Conservation (phyloP, 1,140 invertebrate species). For the Tetramorium parvispinum region DNA sequence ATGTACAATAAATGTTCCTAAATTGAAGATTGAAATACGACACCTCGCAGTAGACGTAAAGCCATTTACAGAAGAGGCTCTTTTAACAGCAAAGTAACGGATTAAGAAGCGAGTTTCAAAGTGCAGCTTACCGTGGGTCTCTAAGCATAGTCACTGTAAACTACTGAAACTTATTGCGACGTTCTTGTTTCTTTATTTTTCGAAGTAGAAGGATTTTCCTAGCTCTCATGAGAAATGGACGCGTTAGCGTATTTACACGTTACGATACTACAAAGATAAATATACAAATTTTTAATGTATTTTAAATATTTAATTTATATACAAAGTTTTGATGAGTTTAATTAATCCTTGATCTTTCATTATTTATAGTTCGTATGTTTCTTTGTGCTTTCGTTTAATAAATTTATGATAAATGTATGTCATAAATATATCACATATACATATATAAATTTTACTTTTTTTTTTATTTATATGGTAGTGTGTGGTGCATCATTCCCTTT, state of each 20-base stretch:
- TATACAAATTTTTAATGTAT: background rate
- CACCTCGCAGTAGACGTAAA: background rate
- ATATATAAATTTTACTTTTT: background rate
- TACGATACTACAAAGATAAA: background rate
- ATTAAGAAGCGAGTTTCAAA: slow-evolving; percentile 23
- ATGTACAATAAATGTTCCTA: background rate
- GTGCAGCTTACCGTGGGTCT: background rate
- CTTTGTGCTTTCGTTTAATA: background rate
- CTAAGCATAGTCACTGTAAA: slow-evolving; percentile 16
- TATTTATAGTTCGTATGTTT: background rate
- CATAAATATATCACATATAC: background rate
- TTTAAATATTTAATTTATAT: slow-evolving; percentile 5
- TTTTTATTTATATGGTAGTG: slow-evolving; percentile 9
- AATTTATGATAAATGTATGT: background rate
- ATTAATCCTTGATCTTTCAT: background rate
- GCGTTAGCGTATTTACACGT: background rate
- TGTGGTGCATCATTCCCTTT: background rate
- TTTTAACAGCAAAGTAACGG: slow-evolving; percentile 31
- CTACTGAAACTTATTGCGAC: slow-evolving; percentile 21
- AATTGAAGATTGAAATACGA: slow-evolving; percentile 16
- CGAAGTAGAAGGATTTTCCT: background rate
- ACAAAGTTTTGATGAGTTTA: background rate
- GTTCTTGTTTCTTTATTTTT: slow-evolving; percentile 10
- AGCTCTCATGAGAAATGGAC: background rate
- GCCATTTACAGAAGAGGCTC: background rate